Evolutionary conservation across 2,888 invertebrate genomes (phyloP).

Genomic region (Pristionchus fissidentatus): DNA sequence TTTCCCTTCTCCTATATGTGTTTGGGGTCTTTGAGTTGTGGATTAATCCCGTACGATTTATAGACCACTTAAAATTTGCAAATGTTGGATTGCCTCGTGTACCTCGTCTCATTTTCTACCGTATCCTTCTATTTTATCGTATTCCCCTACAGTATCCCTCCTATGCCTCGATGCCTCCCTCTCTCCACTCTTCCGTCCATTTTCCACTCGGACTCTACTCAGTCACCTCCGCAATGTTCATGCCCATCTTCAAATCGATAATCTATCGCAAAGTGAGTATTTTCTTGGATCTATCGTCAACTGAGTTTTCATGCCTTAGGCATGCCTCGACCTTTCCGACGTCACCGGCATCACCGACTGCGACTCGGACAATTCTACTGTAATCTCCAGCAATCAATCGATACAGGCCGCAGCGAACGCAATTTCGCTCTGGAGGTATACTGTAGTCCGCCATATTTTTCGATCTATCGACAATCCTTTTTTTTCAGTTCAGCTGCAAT

Average conservation of each 20-base stretch:
- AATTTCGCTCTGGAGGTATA: constrained; percentile 49
- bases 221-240: constrained; percentile 53
- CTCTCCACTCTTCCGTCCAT: constrained; percentile 44
- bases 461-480: background rate
- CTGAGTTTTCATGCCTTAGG: background rate
- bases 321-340: constrained; percentile 36
- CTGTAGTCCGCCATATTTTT: background rate
- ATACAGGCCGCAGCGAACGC: constrained; percentile 49
- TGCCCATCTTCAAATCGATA: constrained; percentile 54
- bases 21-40: no score
- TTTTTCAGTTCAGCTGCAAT: constrained; percentile 50
- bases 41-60: no score
- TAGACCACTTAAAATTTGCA: no score
- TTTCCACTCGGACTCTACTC: constrained; percentile 52
- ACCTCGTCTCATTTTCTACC: no score
- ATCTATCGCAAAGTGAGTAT: constrained; percentile 51
- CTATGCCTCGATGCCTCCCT: background rate
- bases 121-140: background rate
- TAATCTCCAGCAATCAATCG: constrained; percentile 44
- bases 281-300: background rate
- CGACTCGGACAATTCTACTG: constrained; percentile 44
- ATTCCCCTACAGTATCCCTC: background rate
- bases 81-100: no score
- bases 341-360: constrained; percentile 44
- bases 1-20: no score